Conservation (phyloP, 2,113 vertebrate genomes). For the Rana temporaria region DNA sequence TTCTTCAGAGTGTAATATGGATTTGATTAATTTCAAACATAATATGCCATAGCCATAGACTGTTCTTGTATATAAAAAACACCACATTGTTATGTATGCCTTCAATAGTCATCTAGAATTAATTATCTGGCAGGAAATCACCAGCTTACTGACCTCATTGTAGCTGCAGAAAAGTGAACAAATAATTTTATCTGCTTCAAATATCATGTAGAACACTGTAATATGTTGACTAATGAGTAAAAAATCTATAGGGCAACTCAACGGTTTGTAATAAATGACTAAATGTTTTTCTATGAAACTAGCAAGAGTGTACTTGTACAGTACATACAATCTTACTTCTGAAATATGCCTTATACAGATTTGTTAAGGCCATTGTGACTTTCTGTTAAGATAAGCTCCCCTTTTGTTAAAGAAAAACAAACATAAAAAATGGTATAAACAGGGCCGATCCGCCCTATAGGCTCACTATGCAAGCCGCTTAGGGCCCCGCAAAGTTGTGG, state of each 20-base stretch:
- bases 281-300: neutral
- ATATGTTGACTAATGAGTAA: slow-evolving; percentile 26
- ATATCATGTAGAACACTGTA: slow-evolving; percentile 22
- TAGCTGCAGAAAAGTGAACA: slow-evolving; percentile 18
- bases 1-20: rapidly evolving
- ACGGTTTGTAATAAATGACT: slow-evolving; percentile 26
- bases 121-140: slow-evolving; percentile 35
- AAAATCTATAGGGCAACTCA: slow-evolving; percentile 20
- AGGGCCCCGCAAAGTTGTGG: no score
- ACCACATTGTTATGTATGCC: slow-evolving; percentile 21
- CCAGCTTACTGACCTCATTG: slow-evolving; percentile 21
- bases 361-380: no score
- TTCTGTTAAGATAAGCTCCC: no score
- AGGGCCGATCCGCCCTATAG: no score
- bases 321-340: no score
- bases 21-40: slow-evolving; percentile 44
- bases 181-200: slow-evolving; percentile 36
- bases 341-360: no score
- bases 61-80: slow-evolving; percentile 26
- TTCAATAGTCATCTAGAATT: slow-evolving; percentile 17
- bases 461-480: no score
- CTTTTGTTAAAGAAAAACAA: no score
- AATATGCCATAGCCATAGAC: slow-evolving; percentile 38
- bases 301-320: neutral
- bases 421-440: no score